Evolutionary conservation across 2,888 invertebrate species (phyloP).

Genomic region (Amphipoea lucens): DNA sequence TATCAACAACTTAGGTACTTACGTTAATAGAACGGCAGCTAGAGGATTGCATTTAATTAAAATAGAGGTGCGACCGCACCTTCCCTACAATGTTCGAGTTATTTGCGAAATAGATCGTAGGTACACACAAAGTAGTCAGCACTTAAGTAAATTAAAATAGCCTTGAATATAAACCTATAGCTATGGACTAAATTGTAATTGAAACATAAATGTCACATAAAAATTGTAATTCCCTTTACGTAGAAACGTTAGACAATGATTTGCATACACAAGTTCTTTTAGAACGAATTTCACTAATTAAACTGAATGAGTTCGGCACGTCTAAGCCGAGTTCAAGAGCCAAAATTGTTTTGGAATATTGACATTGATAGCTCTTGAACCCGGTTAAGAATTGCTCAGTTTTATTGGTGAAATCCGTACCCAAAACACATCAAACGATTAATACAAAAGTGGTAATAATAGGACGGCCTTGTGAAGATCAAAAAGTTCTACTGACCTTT

Average conservation of each 20-base stretch:
- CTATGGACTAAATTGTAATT: constrained; percentile 13
- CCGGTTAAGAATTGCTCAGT: neutral
- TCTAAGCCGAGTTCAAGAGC: neutral
- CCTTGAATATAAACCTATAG: constrained; percentile 1
- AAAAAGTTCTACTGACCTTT: neutral
- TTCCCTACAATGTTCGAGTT: neutral
- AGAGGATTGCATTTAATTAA: constrained; percentile 48
- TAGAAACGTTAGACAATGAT: neutral
- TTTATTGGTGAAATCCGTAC: neutral
- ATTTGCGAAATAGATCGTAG: constrained; percentile 20
- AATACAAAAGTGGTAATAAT: neutral
- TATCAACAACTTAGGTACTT: constrained; percentile 30
- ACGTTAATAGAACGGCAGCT: constrained; percentile 33
- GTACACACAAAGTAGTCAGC: constrained; percentile 19
- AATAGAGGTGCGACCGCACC: constrained; percentile 37
- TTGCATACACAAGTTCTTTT: constrained; percentile 2
- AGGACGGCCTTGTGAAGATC: neutral
- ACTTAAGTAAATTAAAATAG: constrained; percentile 47
- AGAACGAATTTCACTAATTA: neutral
- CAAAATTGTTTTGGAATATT: neutral
- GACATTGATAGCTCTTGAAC: neutral
- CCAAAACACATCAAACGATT: constrained; percentile 16
- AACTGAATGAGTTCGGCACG: neutral
- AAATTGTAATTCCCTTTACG: constrained; percentile 24
- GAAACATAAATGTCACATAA: constrained; percentile 22